Evolutionary conservation across 1,140 invertebrate genomes (phyloP), one percentile per base, ranked within the genome.

Genomic region (Cydia splendana): DNA sequence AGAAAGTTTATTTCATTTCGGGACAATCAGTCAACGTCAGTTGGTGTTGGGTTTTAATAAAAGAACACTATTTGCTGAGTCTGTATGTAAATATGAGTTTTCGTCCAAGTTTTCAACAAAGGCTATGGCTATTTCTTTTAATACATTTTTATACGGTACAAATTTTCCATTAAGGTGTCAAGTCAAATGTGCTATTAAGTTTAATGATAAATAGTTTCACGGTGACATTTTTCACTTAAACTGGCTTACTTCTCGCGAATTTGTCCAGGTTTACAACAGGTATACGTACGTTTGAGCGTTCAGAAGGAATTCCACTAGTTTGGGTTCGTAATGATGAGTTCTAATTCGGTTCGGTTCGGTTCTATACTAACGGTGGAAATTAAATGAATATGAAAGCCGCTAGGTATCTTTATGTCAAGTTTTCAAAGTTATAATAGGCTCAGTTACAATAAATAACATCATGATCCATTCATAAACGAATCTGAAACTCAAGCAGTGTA

Each of bases 21-120:
- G 67, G 30, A 45, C 67, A 38, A 71, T 71, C 67, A 18, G 38
- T 71, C 67, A 71, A 71, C 67, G 67, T 71, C 67, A 10, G 34
- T 18, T 18, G 67, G 13, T 34, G 30, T 45, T 53, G 15, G 51
- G 51, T 53, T 53, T 71, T 71, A n/a, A 38, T 38, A 38, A 38
- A 71, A n/a, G 34, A 71, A 42, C 67, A 71, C 67, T 71, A 42
- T 45, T 71, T 9, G 15, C 20, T 62, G 57, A 20, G 7, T 62
- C 2, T 20, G 57, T 62, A 62, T 62, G 20, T 2, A 62, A 62
- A 62, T 62, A 9, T 24, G 57, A 62, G 20, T 62, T 62, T 45
- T 9, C 24, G 18, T 24, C 7, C 57, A 10, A 62, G 20, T 62
- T 62, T 12, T 1, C 18, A 20, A 62, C 9, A 24, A 12, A 24